Base-by-base conservation (phyloP, 2,797 vertebrate genomes). In the Capromys pilorides region DNA sequence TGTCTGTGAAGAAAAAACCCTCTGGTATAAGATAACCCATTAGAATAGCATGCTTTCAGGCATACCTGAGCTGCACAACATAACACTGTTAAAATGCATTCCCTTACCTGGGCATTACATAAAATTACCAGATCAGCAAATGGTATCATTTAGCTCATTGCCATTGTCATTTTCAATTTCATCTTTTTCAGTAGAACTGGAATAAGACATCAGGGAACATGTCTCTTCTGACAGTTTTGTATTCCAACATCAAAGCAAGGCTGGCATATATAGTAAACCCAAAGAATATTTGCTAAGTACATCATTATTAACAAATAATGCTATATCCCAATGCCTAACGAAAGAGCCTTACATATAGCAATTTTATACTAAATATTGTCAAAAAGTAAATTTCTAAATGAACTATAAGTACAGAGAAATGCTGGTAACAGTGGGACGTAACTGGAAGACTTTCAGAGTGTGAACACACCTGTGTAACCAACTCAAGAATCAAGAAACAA, bases 231-330 rank as follows among this genome's bases (percentile, higher is more conserved):
- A 24, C 8, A 10, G 1, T 86, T 94, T 66, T 90, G 2, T 71
- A 36, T 6, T 0, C 33, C 4, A 86, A 4, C 26, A 80, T 7
- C 49, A 5, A 83, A 14, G 6, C 8, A 41, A 96, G 28, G 11
- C 4, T 8, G 8, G 62, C 26, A 16, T 80, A 49, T n/a, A 67
- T 19, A 73, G 11, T 31, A 81, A 75, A 1, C 5, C 16, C 12
- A 36, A 67, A 86, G 31, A 91, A 75, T 89, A 57, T 39, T 61
- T 62, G 45, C 19, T 39, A 71, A 85, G 73, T 88, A 10, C 86
- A 71, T 94, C 10, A 93, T 28, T 94, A 75, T 33, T 95, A 79
- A 86, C 7, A 86, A 82, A 67, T 88, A 87, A 67, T 82, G 83
- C 73, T 87, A 33, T 33, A 83, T 90, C 13, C 78, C 33, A 75